Evolutionary conservation across 2,113 vertebrate genomes (phyloP).

Genomic region (Ceratotherium simum): DNA sequence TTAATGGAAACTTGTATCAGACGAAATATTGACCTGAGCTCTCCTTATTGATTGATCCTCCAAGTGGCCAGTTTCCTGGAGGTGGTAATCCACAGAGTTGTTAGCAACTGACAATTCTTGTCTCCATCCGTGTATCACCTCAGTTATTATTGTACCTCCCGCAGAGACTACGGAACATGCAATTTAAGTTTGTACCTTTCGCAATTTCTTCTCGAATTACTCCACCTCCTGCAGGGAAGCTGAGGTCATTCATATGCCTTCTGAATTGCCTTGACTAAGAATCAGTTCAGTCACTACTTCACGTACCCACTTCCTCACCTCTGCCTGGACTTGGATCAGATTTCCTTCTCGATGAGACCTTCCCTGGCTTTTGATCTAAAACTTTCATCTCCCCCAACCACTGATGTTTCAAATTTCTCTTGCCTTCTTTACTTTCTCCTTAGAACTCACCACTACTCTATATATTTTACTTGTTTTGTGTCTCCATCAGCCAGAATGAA

Average conservation of each 20-base stretch:
- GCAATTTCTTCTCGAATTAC: slow-evolving; percentile 13
- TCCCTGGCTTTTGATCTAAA: background rate
- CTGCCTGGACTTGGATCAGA: background rate
- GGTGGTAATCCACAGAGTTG: background rate
- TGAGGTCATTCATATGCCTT: background rate
- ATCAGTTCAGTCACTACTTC: background rate
- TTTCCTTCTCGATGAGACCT: background rate
- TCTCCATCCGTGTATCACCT: background rate
- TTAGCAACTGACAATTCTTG: background rate
- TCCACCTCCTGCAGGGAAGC: background rate
- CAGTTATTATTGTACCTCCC: background rate
- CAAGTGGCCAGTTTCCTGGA: background rate
- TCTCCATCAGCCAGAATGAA: slow-evolving; percentile 7
- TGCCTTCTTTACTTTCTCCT: background rate
- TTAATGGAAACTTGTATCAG: background rate
- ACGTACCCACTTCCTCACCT: background rate
- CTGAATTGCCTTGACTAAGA: background rate
- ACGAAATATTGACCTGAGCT: background rate
- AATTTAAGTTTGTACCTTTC: background rate
- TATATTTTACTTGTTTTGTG: background rate
- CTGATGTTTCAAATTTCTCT: background rate
- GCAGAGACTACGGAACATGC: slow-evolving; percentile 8
- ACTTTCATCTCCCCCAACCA: background rate
- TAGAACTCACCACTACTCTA: background rate
- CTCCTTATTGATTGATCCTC: background rate